These are phyloP conservation scores for Bovichtus diacanthus DNA, from an alignment of 2,797 vertebrate species.

Conservation along the genomic window DNA sequence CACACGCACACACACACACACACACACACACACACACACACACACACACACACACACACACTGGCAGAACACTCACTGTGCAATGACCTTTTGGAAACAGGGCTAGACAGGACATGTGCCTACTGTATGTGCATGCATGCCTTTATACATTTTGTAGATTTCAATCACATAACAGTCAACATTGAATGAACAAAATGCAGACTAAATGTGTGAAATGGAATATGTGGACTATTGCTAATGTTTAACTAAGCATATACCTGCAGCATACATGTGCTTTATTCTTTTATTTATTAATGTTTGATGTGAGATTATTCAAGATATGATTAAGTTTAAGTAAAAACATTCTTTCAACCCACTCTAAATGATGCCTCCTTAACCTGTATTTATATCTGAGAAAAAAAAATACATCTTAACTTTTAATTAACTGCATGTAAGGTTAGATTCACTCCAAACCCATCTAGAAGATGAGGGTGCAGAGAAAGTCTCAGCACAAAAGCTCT, in stretches of 20 bases:
- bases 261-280: not conserved
- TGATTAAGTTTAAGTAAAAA: not conserved
- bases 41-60: not conserved
- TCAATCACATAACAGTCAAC: not conserved
- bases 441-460: conserved; percentile 14
- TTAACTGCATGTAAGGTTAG: not conserved
- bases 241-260: not conserved
- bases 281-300: not conserved
- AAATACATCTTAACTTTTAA: not conserved
- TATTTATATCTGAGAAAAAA: not conserved
- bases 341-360: not conserved
- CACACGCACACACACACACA: not conserved
- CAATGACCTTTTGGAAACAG: conserved; percentile 40
- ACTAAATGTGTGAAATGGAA: not conserved
- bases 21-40: not conserved
- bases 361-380: not conserved
- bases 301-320: not conserved
- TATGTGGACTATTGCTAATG: not conserved
- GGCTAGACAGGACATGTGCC: not conserved
- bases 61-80: conserved; percentile 24
- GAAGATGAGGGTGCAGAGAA: conserved; percentile 18
- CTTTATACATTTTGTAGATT: conserved; percentile 11
- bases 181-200: not conserved
- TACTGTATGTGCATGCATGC: not conserved
- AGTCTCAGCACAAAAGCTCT: conserved; percentile 12